Conservation (phyloP, 1,140 invertebrate species). For the Sitodiplosis mosellana region DNA sequence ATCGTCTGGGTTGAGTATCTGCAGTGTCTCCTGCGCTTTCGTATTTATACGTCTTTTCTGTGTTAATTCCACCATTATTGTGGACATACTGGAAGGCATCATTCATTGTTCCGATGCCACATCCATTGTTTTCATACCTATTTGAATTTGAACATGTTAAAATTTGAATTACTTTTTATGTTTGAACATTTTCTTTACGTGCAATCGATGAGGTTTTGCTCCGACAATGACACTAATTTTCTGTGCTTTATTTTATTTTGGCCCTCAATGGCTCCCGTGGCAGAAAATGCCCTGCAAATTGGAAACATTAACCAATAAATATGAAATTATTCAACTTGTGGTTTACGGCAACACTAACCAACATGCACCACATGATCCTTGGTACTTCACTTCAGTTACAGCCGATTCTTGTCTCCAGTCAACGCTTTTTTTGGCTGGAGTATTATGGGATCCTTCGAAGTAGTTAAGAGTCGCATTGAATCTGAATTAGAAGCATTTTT, state of each 20-base stretch:
- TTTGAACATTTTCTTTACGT: too few species aligned
- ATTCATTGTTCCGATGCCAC: slow-evolving; percentile 44
- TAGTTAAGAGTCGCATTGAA: too few species aligned
- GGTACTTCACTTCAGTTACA: slow-evolving; percentile 43
- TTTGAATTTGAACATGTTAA: slow-evolving; percentile 8
- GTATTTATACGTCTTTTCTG: slow-evolving; percentile 33
- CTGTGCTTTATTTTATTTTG: slow-evolving; percentile 39
- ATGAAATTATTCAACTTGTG: too few species aligned
- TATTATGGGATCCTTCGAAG: too few species aligned
- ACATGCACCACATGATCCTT: slow-evolving; percentile 35
- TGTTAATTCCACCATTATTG: slow-evolving; percentile 34
- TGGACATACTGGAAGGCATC: slow-evolving; percentile 50
- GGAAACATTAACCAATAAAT: too few species aligned
- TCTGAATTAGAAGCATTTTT: too few species aligned
- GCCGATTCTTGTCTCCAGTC: slow-evolving; percentile 40
- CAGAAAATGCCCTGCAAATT: too few species aligned
- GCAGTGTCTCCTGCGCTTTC: too few species aligned
- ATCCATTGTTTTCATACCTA: slow-evolving; percentile 49
- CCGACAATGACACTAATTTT: slow-evolving; percentile 38
- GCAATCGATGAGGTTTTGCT: slow-evolving; percentile 53
- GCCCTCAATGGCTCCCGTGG: slow-evolving; percentile 52
- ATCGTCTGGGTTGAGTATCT: slow-evolving; percentile 27
- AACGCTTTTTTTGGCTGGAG: too few species aligned
- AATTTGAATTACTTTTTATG: too few species aligned
- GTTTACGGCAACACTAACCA: too few species aligned